phyloP scores from a whole-genome alignment of 2,888 invertebrate genomes.

The Drosophila meridionalis region DNA sequence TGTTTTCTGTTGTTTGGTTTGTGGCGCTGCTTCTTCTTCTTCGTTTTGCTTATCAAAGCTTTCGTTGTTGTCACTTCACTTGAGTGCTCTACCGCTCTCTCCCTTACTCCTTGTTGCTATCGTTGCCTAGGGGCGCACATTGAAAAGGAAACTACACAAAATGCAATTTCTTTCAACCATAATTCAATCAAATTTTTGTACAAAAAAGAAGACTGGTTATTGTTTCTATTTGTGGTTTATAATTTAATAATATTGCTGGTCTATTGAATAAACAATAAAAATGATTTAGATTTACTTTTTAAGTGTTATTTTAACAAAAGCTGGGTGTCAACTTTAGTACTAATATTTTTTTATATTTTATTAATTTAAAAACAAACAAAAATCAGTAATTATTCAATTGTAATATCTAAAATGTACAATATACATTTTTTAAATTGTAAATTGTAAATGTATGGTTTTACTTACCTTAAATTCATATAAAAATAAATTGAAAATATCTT shows the following conservation, averaged over 20 bases:
- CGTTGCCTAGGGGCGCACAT: constrained; percentile 53
- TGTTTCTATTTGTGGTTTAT: constrained; percentile 6
- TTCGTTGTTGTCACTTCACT: constrained; percentile 56
- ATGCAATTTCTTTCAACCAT: constrained; percentile 53
- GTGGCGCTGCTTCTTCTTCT: constrained; percentile 21
- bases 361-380: too few species aligned
- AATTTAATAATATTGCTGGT: not conserved
- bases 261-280: not conserved
- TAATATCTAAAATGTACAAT: too few species aligned
- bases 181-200: constrained; percentile 38
- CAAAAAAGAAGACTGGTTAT: not conserved
- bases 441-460: too few species aligned
- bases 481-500: too few species aligned
- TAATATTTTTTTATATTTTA: too few species aligned
- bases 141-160: constrained; percentile 56
- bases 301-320: not conserved
- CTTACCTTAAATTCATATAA: too few species aligned
- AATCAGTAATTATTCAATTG: too few species aligned
- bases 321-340: not conserved
- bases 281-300: not conserved
- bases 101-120: constrained; percentile 23
- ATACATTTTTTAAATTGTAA: too few species aligned
- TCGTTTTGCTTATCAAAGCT: constrained; percentile 65
- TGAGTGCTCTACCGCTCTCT: not conserved
- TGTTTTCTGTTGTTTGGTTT: constrained; percentile 26